These are phyloP conservation scores for Mandrillus leucophaeus DNA, from an alignment of 2,113 vertebrate species.

Conservation along the genomic window DNA sequence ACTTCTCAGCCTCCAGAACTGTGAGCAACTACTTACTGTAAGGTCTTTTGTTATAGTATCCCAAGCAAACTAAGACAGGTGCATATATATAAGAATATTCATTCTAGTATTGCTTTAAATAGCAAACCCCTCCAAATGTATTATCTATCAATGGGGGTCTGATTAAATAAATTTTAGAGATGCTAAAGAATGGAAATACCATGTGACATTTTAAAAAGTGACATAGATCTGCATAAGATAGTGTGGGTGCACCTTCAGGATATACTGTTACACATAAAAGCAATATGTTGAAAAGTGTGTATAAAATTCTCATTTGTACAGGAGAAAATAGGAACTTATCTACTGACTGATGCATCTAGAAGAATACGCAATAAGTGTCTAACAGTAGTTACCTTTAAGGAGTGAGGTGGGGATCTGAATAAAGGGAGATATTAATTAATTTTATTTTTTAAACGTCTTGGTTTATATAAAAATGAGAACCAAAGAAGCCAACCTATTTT, in stretches of 20 bases:
- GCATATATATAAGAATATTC: background rate
- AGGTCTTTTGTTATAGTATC: background rate
- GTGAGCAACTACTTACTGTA: background rate
- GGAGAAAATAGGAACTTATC: background rate
- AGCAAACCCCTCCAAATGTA: background rate
- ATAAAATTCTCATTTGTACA: background rate
- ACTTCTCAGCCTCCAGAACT: background rate
- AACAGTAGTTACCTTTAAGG: background rate
- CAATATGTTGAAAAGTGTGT: background rate
- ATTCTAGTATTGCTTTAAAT: background rate
- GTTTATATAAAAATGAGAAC: background rate
- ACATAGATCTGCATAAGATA: background rate
- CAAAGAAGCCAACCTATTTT: background rate
- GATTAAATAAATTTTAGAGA: background rate
- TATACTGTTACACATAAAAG: background rate
- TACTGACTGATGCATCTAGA: background rate
- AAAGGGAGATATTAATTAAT: background rate
- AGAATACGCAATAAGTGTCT: background rate
- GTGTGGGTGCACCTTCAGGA: background rate
- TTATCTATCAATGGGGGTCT: background rate
- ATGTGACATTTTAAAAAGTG: background rate
- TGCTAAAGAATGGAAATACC: background rate
- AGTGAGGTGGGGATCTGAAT: background rate
- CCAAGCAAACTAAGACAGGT: background rate
- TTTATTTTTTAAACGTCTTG: background rate